Base-by-base conservation (phyloP, 1,140 invertebrate genomes). In the Monomorium pharaonis region DNA sequence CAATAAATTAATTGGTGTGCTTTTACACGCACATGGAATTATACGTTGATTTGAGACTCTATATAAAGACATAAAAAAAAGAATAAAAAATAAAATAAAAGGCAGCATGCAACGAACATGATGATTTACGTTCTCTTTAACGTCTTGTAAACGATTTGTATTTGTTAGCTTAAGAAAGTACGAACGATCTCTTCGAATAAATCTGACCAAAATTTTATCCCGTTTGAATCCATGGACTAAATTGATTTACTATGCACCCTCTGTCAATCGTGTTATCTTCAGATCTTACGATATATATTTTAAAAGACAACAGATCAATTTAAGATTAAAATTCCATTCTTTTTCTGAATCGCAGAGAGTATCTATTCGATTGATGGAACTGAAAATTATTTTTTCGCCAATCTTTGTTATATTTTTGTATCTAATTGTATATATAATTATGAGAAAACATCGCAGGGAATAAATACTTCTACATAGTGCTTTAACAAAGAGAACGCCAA, bases 181-280 rank as follows among this genome's bases (percentile, higher is more conserved):
- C 60, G 60, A 88, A 63, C 67, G 10, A 56, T 72, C 10, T 37
- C n/a, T 51, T 76, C 16, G 33, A 85, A 87, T 88, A 85, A 85
- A 85, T 56, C 84, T 76, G 69, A 90, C 75, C 56, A 89, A 89
- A 86, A 54, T 62, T 77, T 89, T 77, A 65, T 33, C 47, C 42
- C 44, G 7, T 56, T 78, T 67, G 33, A 74, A 74, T 44, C 51
- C 51, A n/a, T 18, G 44, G 49, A n/a, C 44, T 6, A 0, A 37
- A n/a, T 80, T 54, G 3, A 86, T 58, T 54, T 56, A 69, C 30
- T 78, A 37, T 12, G 33, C 24, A 49, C 7, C 44, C 14, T 67
- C 7, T 37, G 14, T 47, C n/a, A 67, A 78, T 24, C 9, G 1
- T 70, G 65, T 67, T 33, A 14, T 47, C 86, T 9, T 37, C 74